These are phyloP conservation scores for Ectobius pallidus DNA, from an alignment of 2,888 invertebrate species.

Conservation along the genomic window DNA sequence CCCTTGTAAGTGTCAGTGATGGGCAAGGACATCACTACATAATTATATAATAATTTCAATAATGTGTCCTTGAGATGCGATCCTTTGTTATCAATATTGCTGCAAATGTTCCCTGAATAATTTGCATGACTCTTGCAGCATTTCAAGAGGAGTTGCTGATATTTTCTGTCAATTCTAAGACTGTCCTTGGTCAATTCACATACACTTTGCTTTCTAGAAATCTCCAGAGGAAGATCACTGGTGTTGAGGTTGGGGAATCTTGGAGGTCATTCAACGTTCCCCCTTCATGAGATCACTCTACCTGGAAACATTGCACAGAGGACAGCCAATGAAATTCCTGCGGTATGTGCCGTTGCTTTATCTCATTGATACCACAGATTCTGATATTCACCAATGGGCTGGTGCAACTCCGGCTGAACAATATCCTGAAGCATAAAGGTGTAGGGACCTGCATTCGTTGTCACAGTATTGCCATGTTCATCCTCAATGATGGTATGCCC, in stretches of 20 bases:
- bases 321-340: neutral
- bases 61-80: neutral
- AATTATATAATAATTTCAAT: too few relatives aligned
- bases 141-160: neutral
- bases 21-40: too few relatives aligned
- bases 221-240: neutral
- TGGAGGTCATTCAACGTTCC: neutral
- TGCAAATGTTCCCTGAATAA: neutral
- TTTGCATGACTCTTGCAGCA: neutral
- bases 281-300: neutral
- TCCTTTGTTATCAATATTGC: too few relatives aligned
- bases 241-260: neutral
- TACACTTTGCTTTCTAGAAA: neutral
- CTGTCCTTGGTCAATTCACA: neutral
- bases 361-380: neutral
- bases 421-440: too few relatives aligned
- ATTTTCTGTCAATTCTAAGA: neutral
- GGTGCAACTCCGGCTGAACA: too few relatives aligned
- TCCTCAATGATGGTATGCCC: too few relatives aligned
- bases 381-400: too few relatives aligned
- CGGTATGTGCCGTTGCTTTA: neutral
- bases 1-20: too few relatives aligned
- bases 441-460: too few relatives aligned
- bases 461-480: too few relatives aligned
- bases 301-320: neutral